Evolutionary conservation across 2,113 vertebrate species (phyloP).

Genomic region (Seriola dumerili): DNA sequence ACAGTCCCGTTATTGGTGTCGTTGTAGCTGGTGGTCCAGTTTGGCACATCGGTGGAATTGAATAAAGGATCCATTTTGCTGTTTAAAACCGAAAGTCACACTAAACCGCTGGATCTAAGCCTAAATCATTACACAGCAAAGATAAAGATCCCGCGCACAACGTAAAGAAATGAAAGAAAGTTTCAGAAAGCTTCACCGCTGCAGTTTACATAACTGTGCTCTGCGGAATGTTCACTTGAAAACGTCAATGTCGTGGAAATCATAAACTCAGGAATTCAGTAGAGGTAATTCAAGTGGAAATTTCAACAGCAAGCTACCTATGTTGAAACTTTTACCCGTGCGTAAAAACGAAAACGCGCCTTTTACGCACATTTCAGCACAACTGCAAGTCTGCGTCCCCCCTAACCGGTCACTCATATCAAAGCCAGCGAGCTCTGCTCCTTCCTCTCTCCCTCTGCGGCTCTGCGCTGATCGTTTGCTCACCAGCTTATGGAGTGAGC

Average conservation of each 20-base stretch:
- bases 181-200: conserved; percentile 2
- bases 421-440: background rate
- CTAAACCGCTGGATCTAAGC: background rate
- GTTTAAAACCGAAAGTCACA: background rate
- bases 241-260: background rate
- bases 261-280: background rate
- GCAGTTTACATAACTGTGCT: background rate
- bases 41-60: conserved; percentile 73
- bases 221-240: background rate
- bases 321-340: conserved; percentile 13
- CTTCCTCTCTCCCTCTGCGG: background rate
- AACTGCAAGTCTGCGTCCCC: background rate
- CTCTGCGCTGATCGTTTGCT: conserved; percentile 26
- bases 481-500: conserved; percentile 36
- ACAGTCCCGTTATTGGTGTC: conserved; percentile 64
- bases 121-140: background rate
- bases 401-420: background rate
- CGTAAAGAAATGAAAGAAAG: conserved; percentile 7
- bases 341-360: conserved; percentile 55
- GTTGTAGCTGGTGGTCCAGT: conserved; percentile 74
- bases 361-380: conserved; percentile 47
- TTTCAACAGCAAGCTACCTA: background rate
- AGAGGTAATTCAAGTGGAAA: background rate
- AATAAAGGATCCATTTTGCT: conserved; percentile 78
- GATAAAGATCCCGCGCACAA: background rate